These are phyloP conservation scores for Seira ritae DNA, from an alignment of 2,888 invertebrate genomes.

Conservation along the genomic window DNA sequence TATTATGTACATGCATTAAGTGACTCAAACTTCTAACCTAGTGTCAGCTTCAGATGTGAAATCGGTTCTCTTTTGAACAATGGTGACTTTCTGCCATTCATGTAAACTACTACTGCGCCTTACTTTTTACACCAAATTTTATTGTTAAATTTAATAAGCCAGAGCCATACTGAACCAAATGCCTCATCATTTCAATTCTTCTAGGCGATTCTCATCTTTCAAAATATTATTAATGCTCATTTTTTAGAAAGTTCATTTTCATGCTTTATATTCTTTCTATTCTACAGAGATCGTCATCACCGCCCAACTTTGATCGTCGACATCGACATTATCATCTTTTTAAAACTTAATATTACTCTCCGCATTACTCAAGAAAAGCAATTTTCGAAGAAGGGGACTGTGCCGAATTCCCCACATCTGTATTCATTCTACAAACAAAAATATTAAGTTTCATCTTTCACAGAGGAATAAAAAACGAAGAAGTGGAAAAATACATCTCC, in stretches of 20 bases:
- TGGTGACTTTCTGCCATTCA: not conserved
- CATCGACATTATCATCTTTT: slow-evolving; percentile 26
- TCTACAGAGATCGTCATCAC: slow-evolving; percentile 51
- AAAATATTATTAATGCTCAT: slow-evolving; percentile 48
- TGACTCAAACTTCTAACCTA: slow-evolving; percentile 8
- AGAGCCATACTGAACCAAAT: slow-evolving; percentile 3
- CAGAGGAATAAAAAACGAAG: slow-evolving; percentile 1
- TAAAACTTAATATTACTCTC: slow-evolving; percentile 13
- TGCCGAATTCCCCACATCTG: slow-evolving; percentile 1
- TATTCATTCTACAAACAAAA: slow-evolving; percentile 14
- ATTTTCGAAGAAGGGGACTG: slow-evolving; percentile 1
- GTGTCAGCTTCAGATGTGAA: not conserved
- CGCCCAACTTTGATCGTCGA: slow-evolving; percentile 28
- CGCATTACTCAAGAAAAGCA: not conserved
- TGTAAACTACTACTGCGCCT: not conserved
- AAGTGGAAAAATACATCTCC: slow-evolving; percentile 13
- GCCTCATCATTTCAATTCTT: slow-evolving; percentile 7
- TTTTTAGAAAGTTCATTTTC: slow-evolving; percentile 57
- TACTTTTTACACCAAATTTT: slow-evolving; percentile 7
- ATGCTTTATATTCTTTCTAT: slow-evolving; percentile 43
- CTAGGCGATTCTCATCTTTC: not conserved
- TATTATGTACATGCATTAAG: not conserved
- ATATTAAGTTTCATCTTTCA: slow-evolving; percentile 40
- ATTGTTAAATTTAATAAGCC: not conserved
- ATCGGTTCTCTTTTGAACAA: not conserved